Conservation (phyloP, 92 coral and sea anemone species). For the Actinostola sp. region DNA sequence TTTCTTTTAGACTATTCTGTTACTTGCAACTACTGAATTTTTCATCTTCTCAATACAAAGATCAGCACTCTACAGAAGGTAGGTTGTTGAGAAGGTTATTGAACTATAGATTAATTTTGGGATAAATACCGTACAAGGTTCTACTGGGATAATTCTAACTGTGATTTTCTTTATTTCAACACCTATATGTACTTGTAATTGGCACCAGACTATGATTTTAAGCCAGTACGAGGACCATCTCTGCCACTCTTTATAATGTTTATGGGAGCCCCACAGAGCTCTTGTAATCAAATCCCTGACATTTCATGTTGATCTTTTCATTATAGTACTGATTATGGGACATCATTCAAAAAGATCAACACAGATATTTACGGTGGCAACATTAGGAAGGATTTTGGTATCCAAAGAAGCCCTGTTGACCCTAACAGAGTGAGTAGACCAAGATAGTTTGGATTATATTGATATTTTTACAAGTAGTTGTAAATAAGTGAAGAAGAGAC, state of each 20-base stretch:
- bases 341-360: conserved; percentile 41
- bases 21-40: conserved; percentile 68
- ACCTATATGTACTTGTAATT: background rate
- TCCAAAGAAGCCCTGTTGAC: conserved; percentile 78
- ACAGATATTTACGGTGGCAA: conserved; percentile 50
- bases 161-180: background rate
- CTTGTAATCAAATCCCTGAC: background rate
- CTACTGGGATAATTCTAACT: background rate
- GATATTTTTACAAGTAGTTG: background rate
- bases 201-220: background rate
- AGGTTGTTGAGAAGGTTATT: background rate
- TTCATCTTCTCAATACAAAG: conserved; percentile 27
- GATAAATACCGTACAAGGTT: background rate
- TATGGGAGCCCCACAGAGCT: background rate
- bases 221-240: too few species aligned
- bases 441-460: background rate
- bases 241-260: background rate
- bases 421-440: conserved; percentile 55
- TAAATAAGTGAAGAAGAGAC: too few species aligned
- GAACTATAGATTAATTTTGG: background rate
- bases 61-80: conserved; percentile 66
- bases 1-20: conserved; percentile 44
- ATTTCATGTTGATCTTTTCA: background rate
- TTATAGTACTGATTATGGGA: conserved; percentile 74
- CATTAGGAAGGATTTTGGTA: conserved; percentile 70